phyloP scores from a whole-genome alignment of 1,140 invertebrate genomes.

The Hesperophylax magnus region DNA sequence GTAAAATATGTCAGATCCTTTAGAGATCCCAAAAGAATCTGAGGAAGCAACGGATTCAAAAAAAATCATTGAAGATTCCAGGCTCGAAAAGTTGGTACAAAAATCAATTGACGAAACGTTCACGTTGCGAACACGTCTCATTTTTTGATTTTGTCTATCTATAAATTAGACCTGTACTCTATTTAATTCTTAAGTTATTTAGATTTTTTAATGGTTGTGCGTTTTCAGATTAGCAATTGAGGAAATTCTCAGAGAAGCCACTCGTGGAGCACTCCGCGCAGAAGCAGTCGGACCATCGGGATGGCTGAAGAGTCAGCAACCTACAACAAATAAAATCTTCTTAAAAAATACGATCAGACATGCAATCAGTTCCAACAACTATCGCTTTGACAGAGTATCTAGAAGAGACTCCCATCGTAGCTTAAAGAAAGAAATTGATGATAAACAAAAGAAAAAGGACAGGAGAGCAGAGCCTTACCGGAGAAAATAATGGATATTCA shows the following conservation, averaged over 20 bases:
- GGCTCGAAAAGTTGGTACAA: conserved; percentile 28
- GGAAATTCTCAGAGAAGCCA: conserved; percentile 75
- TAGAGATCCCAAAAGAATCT: conserved; percentile 23
- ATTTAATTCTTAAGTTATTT: background rate
- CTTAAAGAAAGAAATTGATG: conserved; percentile 55
- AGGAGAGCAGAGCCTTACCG: conserved; percentile 45
- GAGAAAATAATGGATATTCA: conserved; percentile 61
- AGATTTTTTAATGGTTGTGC: background rate
- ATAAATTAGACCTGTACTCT: too few species aligned
- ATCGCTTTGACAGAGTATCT: conserved; percentile 22
- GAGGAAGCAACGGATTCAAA: conserved; percentile 12
- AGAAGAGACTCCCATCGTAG: conserved; percentile 31
- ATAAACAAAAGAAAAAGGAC: conserved; percentile 58
- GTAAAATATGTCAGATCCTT: conserved; percentile 38
- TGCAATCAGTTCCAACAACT: conserved; percentile 67
- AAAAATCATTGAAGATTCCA: conserved; percentile 30
- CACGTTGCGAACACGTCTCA: background rate
- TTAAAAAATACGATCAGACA: conserved; percentile 68
- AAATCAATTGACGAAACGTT: background rate
- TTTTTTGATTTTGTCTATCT: background rate
- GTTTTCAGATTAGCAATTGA: conserved; percentile 72
- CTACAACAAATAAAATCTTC: conserved; percentile 75
- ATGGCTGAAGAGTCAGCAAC: conserved; percentile 73
- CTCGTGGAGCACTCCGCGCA: conserved; percentile 72
- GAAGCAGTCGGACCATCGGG: conserved; percentile 76